phyloP scores from a whole-genome alignment of 2,797 vertebrate genomes.

The Pitangus sulphuratus region DNA sequence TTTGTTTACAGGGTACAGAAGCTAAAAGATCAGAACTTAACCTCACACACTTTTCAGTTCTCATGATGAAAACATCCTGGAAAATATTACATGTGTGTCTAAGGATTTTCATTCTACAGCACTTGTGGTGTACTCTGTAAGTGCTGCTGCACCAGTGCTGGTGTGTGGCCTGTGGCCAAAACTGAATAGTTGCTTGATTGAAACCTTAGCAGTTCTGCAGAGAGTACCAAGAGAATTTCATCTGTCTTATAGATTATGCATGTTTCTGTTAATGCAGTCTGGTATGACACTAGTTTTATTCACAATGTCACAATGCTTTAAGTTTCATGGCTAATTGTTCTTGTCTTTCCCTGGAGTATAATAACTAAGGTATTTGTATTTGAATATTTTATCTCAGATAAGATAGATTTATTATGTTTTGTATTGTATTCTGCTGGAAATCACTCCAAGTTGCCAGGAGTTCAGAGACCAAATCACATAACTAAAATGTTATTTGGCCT shows the following conservation, averaged over 20 bases:
- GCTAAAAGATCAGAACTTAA: background rate
- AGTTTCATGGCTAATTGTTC: background rate
- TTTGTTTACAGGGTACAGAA: background rate
- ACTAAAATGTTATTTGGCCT: background rate
- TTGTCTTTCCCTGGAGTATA: background rate
- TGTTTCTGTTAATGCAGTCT: background rate
- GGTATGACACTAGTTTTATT: background rate
- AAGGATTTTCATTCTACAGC: background rate
- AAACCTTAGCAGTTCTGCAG: background rate
- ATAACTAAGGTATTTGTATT: background rate
- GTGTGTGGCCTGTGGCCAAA: background rate
- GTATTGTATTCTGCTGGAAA: background rate
- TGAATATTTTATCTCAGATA: background rate
- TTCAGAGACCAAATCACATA: background rate
- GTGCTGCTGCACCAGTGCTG: rapidly evolving
- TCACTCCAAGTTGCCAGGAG: background rate
- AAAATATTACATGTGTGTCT: background rate
- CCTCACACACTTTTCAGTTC: background rate
- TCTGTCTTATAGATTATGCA: rapidly evolving
- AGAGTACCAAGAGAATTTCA: background rate
- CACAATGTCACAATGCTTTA: background rate
- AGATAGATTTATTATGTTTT: background rate
- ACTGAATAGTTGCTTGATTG: background rate
- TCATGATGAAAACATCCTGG: background rate
- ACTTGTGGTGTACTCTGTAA: background rate